phyloP scores from a whole-genome alignment of 2,113 vertebrate genomes.

The Acanthisitta chloris region DNA sequence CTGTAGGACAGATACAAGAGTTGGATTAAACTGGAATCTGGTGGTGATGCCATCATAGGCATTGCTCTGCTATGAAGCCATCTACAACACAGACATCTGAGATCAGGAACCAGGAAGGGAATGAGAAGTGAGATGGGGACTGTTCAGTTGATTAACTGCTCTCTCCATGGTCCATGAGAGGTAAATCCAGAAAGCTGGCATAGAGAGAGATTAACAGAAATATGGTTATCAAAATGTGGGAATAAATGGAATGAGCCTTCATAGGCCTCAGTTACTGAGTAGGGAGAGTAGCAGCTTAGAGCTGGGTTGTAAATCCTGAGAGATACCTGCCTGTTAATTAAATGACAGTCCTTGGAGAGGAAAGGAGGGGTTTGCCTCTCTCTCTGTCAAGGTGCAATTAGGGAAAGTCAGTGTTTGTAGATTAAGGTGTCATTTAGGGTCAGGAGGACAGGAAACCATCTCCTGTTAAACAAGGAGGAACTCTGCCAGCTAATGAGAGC shows the following conservation, averaged over 20 bases:
- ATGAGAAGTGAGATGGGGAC: neutral
- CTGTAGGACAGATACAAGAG: neutral
- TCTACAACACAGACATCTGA: neutral
- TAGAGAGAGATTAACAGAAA: neutral
- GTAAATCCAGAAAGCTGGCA: neutral
- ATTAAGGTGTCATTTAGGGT: slow-evolving; percentile 24
- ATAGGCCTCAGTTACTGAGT: neutral
- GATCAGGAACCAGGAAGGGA: neutral
- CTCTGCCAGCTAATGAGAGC: slow-evolving; percentile 22
- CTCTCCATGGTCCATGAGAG: neutral
- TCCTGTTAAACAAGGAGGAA: neutral
- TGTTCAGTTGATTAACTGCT: slow-evolving; percentile 4
- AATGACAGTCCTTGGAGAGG: neutral
- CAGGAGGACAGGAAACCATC: slow-evolving; percentile 12
- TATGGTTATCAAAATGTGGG: neutral
- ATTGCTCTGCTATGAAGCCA: neutral
- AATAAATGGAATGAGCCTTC: neutral
- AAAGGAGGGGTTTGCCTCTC: neutral
- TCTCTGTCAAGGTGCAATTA: slow-evolving; percentile 30
- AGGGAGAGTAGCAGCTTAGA: neutral
- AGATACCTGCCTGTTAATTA: slow-evolving; percentile 57
- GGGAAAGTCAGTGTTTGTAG: neutral
- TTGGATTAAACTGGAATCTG: slow-evolving; percentile 8
- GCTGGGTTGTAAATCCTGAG: slow-evolving; percentile 16
- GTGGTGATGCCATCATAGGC: neutral